These are phyloP conservation scores for Meiosimyza platycephala DNA, from an alignment of 2,888 invertebrate species.

Conservation along the genomic window DNA sequence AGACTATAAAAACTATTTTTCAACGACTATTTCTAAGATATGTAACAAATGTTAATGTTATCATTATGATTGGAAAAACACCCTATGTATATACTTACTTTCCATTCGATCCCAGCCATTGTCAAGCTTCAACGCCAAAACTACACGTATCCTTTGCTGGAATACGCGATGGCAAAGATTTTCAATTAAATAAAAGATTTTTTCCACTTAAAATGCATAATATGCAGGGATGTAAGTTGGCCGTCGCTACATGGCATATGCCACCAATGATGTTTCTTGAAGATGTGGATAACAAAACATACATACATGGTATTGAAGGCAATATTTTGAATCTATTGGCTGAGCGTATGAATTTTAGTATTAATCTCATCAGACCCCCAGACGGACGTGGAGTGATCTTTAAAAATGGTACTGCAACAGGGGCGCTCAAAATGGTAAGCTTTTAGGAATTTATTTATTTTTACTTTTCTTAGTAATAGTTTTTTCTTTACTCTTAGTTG, in stretches of 20 bases:
- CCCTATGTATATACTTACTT: constrained; percentile 59
- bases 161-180: constrained; percentile 34
- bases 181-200: constrained; percentile 41
- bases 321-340: constrained; percentile 53
- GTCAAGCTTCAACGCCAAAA: constrained; percentile 53
- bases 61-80: constrained; percentile 47
- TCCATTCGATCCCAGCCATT: constrained; percentile 55
- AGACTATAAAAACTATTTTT: constrained; percentile 54
- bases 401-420: constrained; percentile 59
- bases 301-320: constrained; percentile 59
- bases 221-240: constrained; percentile 58
- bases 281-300: constrained; percentile 12
- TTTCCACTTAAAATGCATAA: constrained; percentile 56
- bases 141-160: constrained; percentile 51
- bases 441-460: background rate
- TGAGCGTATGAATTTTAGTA: constrained; percentile 59
- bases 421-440: constrained; percentile 56
- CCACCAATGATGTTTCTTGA: constrained; percentile 55
- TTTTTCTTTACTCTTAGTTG: constrained; percentile 45
- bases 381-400: constrained; percentile 50
- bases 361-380: constrained; percentile 38
- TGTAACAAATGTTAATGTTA: constrained; percentile 58
- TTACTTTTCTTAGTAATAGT: background rate
- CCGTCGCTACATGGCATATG: constrained; percentile 53
- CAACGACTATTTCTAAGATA: constrained; percentile 56